Evolutionary conservation across 2,797 vertebrate genomes (phyloP), one percentile per base, ranked within the genome.

Genomic region (Urosaurus nigricauda): DNA sequence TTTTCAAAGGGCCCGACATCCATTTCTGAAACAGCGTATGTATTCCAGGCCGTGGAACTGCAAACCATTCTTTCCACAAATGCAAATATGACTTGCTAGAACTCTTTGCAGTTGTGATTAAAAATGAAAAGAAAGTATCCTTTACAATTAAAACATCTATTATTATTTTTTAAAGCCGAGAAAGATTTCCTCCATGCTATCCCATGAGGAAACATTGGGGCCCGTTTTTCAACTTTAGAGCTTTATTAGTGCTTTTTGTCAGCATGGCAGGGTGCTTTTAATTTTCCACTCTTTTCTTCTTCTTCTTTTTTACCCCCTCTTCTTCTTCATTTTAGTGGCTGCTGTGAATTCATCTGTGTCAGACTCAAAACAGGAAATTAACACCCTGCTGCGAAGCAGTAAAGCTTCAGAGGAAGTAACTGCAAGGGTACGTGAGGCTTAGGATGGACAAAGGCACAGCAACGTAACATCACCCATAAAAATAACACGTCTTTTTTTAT

Each of bases 341-440:
- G 91, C 93, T 90, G 93, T 91, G 93, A 92, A 91, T 94, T 93
- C 75, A 93, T 40, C 94, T 93, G 94, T 90, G 94, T 87, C 93
- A 94, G 94, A 92, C 92, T 93, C 88, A 94, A 95, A 96, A 96
- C 95, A 96, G 96, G 96, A 96, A 96, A 96, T 96, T 94, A 95
- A 93, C 95, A 94, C 95, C 95, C 96, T 92, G 95, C 6, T 47
- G 95, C 74, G 94, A 80, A 90, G 94, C 90, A 56, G 93, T 93
- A 94, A 92, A 93, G 93, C 92, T 92, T 92, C 93, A 94, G 94
- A 96, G 95, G 95, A 96, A 96, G 91, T 92, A 51, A 88, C 94
- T 92, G 86, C 81, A 92, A 89, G 92, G 87, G 89, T 92, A 91
- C 90, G 32, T 43, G 91, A 93, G 91, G 93, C 93, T 1, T 56